Conservation (phyloP, 2,113 vertebrate species). For the Calcarius ornatus region DNA sequence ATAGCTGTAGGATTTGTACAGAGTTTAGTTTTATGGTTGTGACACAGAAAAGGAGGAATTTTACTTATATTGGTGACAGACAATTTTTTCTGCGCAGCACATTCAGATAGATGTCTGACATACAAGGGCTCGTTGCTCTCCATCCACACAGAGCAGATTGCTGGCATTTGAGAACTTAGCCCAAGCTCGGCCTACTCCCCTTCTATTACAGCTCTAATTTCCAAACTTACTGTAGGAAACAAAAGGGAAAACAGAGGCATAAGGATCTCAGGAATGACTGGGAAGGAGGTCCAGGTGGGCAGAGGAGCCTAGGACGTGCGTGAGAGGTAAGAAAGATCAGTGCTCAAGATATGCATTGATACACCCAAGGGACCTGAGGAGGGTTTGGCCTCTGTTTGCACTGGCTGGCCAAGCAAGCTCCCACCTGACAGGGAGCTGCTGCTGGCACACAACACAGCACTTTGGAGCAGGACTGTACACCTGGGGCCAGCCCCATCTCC, state of each 20-base stretch:
- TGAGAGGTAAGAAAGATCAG: neutral
- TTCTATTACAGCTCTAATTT: neutral
- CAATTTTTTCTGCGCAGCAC: neutral
- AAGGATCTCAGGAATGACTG: neutral
- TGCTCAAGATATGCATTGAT: accelerated
- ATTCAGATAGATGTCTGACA: neutral
- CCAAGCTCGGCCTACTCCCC: neutral
- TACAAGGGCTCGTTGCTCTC: neutral
- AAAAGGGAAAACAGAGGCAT: neutral
- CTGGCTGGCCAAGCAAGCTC: neutral
- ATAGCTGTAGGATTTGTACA: neutral
- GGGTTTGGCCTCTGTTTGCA: neutral
- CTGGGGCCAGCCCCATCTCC: neutral
- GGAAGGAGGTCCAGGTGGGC: neutral
- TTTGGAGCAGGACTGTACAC: neutral
- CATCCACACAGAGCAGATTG: neutral
- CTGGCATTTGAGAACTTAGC: neutral
- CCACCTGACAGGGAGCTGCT: neutral
- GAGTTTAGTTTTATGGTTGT: neutral
- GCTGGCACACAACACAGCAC: neutral
- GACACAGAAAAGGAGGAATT: neutral
- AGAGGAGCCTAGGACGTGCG: neutral
- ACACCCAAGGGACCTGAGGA: neutral
- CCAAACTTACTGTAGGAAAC: neutral
- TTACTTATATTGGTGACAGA: neutral